Evolutionary conservation across 2,113 vertebrate species (phyloP).

Genomic region (Planiliza haematocheilus): DNA sequence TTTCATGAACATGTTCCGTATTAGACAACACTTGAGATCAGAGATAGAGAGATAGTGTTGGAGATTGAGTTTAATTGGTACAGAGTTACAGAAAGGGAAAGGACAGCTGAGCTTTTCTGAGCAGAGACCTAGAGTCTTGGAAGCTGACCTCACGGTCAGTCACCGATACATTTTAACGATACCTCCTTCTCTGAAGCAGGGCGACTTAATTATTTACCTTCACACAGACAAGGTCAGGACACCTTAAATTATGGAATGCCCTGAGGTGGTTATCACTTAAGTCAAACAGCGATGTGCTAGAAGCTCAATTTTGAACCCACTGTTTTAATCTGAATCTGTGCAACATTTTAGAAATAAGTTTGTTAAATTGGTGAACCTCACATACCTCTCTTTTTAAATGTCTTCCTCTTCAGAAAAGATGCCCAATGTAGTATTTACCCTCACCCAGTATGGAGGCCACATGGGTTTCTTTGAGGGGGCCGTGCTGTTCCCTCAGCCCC

Average conservation of each 20-base stretch:
- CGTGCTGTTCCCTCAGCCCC: conserved; percentile 92
- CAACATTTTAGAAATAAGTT: too few species aligned
- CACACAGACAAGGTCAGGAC: not conserved
- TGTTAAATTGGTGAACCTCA: conserved; percentile 2
- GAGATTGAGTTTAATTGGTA: conserved; percentile 5
- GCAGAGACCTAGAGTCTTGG: not conserved
- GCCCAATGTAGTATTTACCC: conserved; percentile 91
- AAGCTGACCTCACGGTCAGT: not conserved
- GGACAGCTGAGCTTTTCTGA: not conserved
- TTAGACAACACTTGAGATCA: not conserved
- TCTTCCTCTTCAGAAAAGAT: conserved; percentile 85
- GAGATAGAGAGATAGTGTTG: not conserved
- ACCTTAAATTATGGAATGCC: conserved; percentile 7
- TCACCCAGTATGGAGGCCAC: conserved; percentile 95
- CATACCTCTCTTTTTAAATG: not conserved
- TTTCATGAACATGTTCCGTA: not conserved
- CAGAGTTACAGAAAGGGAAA: conserved; percentile 43
- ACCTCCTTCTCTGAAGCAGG: not conserved
- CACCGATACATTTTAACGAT: not conserved
- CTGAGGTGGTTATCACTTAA: conserved; percentile 2
- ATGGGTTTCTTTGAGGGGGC: conserved; percentile 97
- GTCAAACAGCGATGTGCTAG: not conserved
- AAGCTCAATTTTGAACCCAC: too few species aligned
- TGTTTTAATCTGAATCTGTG: too few species aligned
- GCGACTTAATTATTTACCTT: conserved; percentile 25